Percentiles rank a stretch among this genome's conserved stretches.
These are phyloP conservation scores for Wasmannia auropunctata DNA, from an alignment of 1,140 invertebrate genomes.

Conservation along the genomic window DNA sequence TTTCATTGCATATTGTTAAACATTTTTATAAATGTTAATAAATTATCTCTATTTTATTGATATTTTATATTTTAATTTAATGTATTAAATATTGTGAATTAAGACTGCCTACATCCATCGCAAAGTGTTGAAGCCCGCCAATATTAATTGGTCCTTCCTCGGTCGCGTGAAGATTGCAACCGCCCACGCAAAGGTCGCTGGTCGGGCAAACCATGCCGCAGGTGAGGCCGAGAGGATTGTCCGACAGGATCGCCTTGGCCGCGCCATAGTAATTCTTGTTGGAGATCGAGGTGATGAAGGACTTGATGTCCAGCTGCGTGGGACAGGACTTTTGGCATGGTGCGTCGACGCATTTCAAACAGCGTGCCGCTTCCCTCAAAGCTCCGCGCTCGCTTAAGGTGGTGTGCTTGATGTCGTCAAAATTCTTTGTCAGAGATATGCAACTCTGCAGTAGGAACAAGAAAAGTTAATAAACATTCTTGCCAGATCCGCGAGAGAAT, in stretches of 20 bases:
- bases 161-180: constrained; percentile 97
- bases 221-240: constrained; percentile 98
- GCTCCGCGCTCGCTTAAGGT: constrained; percentile 98
- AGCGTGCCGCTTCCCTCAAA: constrained; percentile 95
- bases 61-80: background rate
- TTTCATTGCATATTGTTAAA: constrained; percentile 14
- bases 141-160: constrained; percentile 99
- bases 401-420: constrained; percentile 98
- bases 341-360: constrained; percentile 98
- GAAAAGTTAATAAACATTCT: background rate
- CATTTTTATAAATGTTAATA: background rate
- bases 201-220: constrained; percentile 99
- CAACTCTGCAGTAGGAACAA: constrained; percentile 87
- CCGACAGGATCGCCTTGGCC: constrained; percentile 97
- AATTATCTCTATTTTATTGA: background rate
- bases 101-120: constrained; percentile 91
- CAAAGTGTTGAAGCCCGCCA: constrained; percentile 98
- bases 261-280: constrained; percentile 99
- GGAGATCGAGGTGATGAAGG: constrained; percentile 98
- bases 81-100: background rate
- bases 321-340: constrained; percentile 99
- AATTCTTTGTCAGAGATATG: constrained; percentile 93
- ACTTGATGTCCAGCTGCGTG: constrained; percentile 98
- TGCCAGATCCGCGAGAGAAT: background rate
- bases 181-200: constrained; percentile 98